Evolutionary conservation across 2,113 vertebrate species (phyloP).

Genomic region (Ursus arctos): DNA sequence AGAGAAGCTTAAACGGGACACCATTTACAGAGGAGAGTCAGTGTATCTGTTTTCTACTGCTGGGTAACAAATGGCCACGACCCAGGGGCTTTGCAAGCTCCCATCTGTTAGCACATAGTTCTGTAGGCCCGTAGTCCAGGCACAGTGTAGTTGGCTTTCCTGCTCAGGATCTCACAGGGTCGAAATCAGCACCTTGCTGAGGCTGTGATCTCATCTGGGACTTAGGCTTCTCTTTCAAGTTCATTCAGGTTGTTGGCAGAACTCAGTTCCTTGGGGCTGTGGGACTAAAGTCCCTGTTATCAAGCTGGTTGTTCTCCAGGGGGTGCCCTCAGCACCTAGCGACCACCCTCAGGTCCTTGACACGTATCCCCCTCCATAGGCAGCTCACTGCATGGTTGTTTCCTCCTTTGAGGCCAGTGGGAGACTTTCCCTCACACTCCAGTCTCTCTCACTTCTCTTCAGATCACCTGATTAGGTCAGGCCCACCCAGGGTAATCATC

Average conservation of each 20-base stretch:
- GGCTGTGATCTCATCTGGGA: background rate
- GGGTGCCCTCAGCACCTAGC: background rate
- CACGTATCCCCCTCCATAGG: background rate
- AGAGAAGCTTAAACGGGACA: background rate
- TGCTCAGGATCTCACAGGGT: background rate
- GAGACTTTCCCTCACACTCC: background rate
- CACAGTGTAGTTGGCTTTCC: rapidly evolving
- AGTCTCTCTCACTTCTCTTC: background rate
- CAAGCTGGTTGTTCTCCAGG: background rate
- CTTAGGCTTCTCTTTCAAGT: background rate
- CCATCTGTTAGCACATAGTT: too few relatives aligned
- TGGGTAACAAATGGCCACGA: background rate
- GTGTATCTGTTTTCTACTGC: background rate
- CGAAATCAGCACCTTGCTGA: background rate
- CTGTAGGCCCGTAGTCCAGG: background rate
- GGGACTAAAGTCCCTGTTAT: background rate
- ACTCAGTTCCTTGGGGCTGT: background rate
- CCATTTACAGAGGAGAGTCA: background rate
- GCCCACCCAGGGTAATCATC: background rate
- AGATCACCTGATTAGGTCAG: background rate
- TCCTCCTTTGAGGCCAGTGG: background rate
- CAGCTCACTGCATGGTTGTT: background rate
- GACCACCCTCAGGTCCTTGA: background rate
- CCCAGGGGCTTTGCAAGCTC: background rate
- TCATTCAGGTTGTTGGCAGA: background rate